Conservation (phyloP, 2,797 vertebrate species). For the Carcharodon carcharias region DNA sequence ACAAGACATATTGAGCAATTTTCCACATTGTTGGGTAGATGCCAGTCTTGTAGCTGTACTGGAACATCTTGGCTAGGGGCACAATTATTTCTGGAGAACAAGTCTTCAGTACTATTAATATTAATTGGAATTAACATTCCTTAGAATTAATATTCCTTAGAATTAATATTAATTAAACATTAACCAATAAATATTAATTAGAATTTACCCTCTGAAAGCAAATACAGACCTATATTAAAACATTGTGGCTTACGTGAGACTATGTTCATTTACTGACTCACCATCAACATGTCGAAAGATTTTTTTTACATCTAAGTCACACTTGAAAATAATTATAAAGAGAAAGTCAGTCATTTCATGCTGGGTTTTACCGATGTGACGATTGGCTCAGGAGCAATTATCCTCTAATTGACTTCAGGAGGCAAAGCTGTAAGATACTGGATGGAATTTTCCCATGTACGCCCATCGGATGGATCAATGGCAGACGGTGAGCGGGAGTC, state of each 20-base stretch:
- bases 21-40: too few relatives aligned
- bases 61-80: too few relatives aligned
- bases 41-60: too few relatives aligned
- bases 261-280: not conserved
- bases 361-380: not conserved
- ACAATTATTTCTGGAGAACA: too few relatives aligned
- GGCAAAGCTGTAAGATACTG: not conserved
- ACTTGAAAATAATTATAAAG: not conserved
- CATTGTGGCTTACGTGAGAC: not conserved
- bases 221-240: not conserved
- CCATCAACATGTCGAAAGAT: not conserved
- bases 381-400: not conserved
- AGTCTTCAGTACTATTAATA: too few relatives aligned
- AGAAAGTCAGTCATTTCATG: not conserved
- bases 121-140: too few relatives aligned
- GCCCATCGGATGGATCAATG: too few relatives aligned
- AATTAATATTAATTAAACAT: too few relatives aligned
- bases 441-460: too few relatives aligned
- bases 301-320: not conserved
- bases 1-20: too few relatives aligned
- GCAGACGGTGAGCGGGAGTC: too few relatives aligned
- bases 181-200: not conserved
- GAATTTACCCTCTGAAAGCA: not conserved
- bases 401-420: not conserved
- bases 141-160: too few relatives aligned